Conservation (phyloP, 2,797 vertebrate genomes). For the Florisuga fusca region DNA sequence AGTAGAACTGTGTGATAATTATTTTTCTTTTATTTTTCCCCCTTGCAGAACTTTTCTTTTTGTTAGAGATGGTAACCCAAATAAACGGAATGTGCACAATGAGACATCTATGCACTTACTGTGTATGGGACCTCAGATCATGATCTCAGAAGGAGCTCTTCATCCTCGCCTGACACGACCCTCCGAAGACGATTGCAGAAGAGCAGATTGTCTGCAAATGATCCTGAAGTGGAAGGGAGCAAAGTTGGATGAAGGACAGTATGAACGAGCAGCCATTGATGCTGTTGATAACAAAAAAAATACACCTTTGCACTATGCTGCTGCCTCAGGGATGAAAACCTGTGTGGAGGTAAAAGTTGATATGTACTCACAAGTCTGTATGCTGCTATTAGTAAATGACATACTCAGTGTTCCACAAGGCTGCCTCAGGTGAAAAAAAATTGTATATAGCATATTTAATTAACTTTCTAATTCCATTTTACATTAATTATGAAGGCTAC, state of each 20-base stretch:
- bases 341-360: constrained; percentile 90
- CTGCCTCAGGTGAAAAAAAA: not conserved
- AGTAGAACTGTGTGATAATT: not conserved
- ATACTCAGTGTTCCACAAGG: not conserved
- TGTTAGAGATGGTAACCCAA: constrained; percentile 97
- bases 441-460: not conserved
- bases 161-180: constrained; percentile 90
- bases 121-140: constrained; percentile 96
- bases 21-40: not conserved
- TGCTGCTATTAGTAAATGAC: not conserved
- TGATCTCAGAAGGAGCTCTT: constrained; percentile 92
- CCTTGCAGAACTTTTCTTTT: constrained; percentile 90
- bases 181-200: constrained; percentile 89
- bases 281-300: constrained; percentile 97
- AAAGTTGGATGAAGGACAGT: constrained; percentile 95
- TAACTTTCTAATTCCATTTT: not conserved
- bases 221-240: constrained; percentile 96
- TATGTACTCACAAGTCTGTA: not conserved
- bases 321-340: constrained; percentile 96
- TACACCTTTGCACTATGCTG: constrained; percentile 95
- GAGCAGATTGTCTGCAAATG: constrained; percentile 93
- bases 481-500: not conserved
- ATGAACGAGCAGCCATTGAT: constrained; percentile 92
- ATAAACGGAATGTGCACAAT: constrained; percentile 97
- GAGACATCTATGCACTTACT: constrained; percentile 96